These are phyloP conservation scores for Lanistes nyassanus DNA, from an alignment of 1,140 invertebrate species.

Conservation along the genomic window DNA sequence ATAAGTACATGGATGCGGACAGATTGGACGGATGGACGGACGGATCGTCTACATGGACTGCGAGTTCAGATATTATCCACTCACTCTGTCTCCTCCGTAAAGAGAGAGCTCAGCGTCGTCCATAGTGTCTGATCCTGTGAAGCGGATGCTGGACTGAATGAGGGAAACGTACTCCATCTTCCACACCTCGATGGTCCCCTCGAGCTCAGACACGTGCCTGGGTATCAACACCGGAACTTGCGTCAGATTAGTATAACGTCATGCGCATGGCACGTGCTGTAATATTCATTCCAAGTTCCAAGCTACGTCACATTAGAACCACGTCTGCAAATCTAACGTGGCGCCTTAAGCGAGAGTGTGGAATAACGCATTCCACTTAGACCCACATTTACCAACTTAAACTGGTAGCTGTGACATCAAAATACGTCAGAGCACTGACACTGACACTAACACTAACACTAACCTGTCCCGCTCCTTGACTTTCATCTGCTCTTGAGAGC, in stretches of 20 bases:
- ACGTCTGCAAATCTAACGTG: too few species aligned
- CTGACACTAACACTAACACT: conserved; percentile 20
- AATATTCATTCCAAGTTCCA: too few species aligned
- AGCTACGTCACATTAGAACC: too few species aligned
- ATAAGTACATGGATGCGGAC: neutral
- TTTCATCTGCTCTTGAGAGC: conserved; percentile 50
- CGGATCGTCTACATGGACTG: neutral
- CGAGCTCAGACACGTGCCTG: conserved; percentile 59
- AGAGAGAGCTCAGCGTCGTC: conserved; percentile 68
- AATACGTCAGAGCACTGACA: neutral
- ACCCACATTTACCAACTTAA: too few species aligned
- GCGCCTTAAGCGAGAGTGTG: too few species aligned
- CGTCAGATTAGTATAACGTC: too few species aligned
- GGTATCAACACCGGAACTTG: conserved; percentile 25
- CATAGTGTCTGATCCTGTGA: conserved; percentile 66
- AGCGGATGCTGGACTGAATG: conserved; percentile 69
- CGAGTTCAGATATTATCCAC: conserved; percentile 24
- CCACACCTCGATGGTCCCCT: conserved; percentile 68
- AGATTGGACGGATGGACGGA: neutral
- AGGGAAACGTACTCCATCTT: conserved; percentile 70
- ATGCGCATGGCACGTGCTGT: too few species aligned
- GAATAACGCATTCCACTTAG: too few species aligned
- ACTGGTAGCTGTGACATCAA: too few species aligned
- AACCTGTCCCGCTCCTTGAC: conserved; percentile 57
- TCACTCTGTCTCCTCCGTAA: conserved; percentile 69